phyloP scores from a whole-genome alignment of 2,888 invertebrate species.

The Chymomyza fuscimana region DNA sequence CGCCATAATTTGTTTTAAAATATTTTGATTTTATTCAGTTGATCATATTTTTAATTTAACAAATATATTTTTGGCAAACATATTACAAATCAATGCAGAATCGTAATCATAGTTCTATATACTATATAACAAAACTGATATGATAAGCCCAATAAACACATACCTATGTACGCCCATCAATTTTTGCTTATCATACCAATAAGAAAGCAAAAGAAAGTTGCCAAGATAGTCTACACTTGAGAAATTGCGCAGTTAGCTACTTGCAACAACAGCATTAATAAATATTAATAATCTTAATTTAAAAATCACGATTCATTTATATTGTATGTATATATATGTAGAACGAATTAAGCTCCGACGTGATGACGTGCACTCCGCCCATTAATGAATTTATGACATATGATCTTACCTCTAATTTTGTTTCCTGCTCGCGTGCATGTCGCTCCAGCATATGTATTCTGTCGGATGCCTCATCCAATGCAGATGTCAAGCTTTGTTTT shows the following conservation, averaged over 20 bases:
- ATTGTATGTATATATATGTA: too few species aligned
- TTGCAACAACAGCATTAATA: constrained; percentile 8
- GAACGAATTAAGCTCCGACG: constrained; percentile 21
- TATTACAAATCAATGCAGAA: too few species aligned
- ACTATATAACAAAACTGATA: constrained; percentile 1
- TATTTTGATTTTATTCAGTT: too few species aligned
- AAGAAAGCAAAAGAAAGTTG: constrained; percentile 56
- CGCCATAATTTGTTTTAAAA: too few species aligned
- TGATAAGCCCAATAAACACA: constrained; percentile 2
- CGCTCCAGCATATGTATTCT: constrained; percentile 91
- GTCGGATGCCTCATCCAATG: constrained; percentile 94
- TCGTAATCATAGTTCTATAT: constrained; percentile 3
- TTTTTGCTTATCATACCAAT: neutral
- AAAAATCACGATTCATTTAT: constrained; percentile 56
- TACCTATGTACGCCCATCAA: constrained; percentile 1
- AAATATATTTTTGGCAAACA: too few species aligned
- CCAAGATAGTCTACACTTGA: constrained; percentile 45
- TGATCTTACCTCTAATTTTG: constrained; percentile 76
- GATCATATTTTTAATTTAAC: too few species aligned
- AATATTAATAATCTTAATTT: constrained; percentile 48
- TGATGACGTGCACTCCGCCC: constrained; percentile 41
- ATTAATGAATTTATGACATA: neutral
- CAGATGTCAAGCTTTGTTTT: constrained; percentile 88
- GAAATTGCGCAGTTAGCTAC: constrained; percentile 57
- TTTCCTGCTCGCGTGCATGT: constrained; percentile 89